Evolutionary conservation across 2,113 vertebrate species (phyloP).

Genomic region (Eulemur rufifrons): DNA sequence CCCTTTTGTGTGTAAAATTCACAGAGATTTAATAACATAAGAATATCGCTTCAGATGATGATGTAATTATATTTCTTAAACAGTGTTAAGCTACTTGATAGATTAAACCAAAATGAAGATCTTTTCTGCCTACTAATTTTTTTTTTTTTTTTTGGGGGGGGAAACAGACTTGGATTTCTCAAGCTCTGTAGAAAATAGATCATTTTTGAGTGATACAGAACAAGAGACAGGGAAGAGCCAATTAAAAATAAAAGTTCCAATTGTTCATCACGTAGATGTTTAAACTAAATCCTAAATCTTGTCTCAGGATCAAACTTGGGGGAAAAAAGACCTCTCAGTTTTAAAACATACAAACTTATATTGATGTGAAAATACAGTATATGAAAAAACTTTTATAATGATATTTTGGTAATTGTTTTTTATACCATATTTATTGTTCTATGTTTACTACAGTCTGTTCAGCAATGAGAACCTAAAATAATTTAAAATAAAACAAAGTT

Average conservation of each 20-base stretch:
- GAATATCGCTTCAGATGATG: constrained; percentile 34
- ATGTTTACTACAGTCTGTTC: background rate
- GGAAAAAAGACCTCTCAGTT: background rate
- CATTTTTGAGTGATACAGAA: background rate
- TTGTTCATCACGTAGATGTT: background rate
- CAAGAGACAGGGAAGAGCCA: background rate
- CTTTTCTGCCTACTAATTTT: constrained; percentile 13
- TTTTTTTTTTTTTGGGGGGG: background rate
- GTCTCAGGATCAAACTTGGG: background rate
- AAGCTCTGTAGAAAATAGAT: constrained; percentile 43
- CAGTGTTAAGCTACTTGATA: constrained; percentile 47
- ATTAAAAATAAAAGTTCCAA: constrained; percentile 20
- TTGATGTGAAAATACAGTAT: background rate
- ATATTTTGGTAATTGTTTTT: constrained; percentile 23
- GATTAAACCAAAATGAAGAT: constrained; percentile 36
- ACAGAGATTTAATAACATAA: constrained; percentile 45
- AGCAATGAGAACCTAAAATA: constrained; percentile 34
- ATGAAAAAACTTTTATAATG: background rate
- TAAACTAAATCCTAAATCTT: constrained; percentile 33
- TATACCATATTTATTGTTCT: constrained; percentile 8
- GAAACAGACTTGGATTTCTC: constrained; percentile 17
- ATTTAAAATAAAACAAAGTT: background rate
- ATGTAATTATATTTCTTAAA: constrained; percentile 42
- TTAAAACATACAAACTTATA: constrained; percentile 42
- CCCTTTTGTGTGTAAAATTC: constrained; percentile 59